Evolutionary conservation across 2,888 invertebrate species (phyloP).

Genomic region (Papilio gigon): DNA sequence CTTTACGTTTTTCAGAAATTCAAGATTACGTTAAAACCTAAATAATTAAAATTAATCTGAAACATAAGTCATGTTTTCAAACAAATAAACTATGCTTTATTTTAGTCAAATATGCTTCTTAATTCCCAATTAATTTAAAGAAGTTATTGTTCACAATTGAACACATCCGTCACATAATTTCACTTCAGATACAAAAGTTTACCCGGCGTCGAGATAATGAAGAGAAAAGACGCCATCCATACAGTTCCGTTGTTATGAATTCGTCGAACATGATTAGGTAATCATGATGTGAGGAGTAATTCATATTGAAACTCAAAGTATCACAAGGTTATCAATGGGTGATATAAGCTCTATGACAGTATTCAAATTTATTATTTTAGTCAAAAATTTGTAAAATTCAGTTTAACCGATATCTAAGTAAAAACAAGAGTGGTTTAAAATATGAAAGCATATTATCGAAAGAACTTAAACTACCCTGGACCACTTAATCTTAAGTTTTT

Average conservation of each 20-base stretch:
- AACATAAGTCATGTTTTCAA: not conserved
- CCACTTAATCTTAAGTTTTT: not conserved
- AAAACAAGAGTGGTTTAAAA: not conserved
- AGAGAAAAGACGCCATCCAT: conserved; percentile 21
- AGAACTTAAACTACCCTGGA: not conserved
- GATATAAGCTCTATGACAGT: not conserved
- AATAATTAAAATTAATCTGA: not conserved
- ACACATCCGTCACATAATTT: conserved; percentile 18
- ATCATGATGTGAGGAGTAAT: conserved; percentile 2
- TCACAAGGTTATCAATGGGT: conserved; percentile 18
- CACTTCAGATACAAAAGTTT: conserved; percentile 26
- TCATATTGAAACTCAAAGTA: conserved; percentile 3
- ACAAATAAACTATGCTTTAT: not conserved
- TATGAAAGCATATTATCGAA: not conserved
- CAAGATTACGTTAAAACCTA: not conserved
- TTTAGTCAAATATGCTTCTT: conserved; percentile 2
- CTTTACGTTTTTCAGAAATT: not conserved
- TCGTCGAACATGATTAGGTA: not conserved
- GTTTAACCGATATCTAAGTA: too few relatives aligned
- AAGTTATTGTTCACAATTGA: conserved; percentile 27
- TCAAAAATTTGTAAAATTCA: not conserved
- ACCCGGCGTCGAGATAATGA: conserved; percentile 22
- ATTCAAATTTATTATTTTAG: not conserved
- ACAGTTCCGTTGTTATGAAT: conserved; percentile 13
- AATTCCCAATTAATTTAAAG: conserved; percentile 23